phyloP scores from a whole-genome alignment of 2,888 invertebrate species.

The Drosophila mayaguana region DNA sequence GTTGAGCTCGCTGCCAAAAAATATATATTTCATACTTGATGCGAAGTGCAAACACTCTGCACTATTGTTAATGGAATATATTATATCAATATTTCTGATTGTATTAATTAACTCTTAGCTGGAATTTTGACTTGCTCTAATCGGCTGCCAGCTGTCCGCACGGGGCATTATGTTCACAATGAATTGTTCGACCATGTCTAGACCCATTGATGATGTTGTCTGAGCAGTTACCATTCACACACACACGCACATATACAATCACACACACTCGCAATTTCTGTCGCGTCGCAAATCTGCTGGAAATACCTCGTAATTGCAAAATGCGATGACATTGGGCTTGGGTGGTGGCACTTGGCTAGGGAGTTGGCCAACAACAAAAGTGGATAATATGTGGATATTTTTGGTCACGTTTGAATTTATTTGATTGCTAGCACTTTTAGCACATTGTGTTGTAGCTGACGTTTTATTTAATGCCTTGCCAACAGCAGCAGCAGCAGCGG shows the following conservation, averaged over 20 bases:
- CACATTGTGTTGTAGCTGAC: slow-evolving; percentile 81
- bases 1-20: slow-evolving; percentile 28
- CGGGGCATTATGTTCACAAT: slow-evolving; percentile 53
- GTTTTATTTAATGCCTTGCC: slow-evolving; percentile 77
- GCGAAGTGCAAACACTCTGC: slow-evolving; percentile 12
- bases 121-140: slow-evolving; percentile 2
- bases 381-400: slow-evolving; percentile 81
- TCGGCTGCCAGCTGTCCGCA: not conserved
- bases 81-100: slow-evolving; percentile 8
- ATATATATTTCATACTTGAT: slow-evolving; percentile 12
- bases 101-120: slow-evolving; percentile 14
- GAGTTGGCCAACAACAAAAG: slow-evolving; percentile 55
- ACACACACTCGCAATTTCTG: slow-evolving; percentile 61
- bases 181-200: slow-evolving; percentile 60
- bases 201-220: slow-evolving; percentile 69
- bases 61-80: not conserved
- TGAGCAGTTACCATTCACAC: slow-evolving; percentile 57
- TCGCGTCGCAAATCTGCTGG: slow-evolving; percentile 77
- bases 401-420: slow-evolving; percentile 83
- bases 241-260: not conserved
- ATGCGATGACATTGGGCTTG: slow-evolving; percentile 23
- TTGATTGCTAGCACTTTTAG: slow-evolving; percentile 82
- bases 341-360: slow-evolving; percentile 33
- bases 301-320: slow-evolving; percentile 70
- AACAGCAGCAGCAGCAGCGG: slow-evolving; percentile 54